Conservation (phyloP, 2,888 invertebrate species). For the Protonemura montana region DNA sequence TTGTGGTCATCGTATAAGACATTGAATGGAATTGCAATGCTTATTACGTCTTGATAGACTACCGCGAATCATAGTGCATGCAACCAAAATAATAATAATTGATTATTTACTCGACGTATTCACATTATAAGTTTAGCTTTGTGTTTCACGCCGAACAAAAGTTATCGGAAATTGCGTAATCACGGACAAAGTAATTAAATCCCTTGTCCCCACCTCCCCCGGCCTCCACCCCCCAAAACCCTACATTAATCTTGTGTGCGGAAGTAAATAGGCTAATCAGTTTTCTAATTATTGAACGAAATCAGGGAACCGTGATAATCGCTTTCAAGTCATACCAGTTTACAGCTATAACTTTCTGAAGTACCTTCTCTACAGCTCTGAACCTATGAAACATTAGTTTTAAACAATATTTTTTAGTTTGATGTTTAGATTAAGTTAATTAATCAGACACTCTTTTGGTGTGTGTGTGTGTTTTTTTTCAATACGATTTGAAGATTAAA, state of each 20-base stretch:
- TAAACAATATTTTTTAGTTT: too few relatives aligned
- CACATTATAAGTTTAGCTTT: neutral
- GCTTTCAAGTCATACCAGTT: neutral
- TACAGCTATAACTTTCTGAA: neutral
- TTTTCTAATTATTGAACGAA: neutral
- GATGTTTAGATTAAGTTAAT: too few relatives aligned
- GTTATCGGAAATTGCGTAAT: slow-evolving; percentile 12
- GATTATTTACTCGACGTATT: neutral
- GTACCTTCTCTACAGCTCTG: neutral
- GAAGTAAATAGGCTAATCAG: slow-evolving; percentile 12
- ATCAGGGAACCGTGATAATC: neutral
- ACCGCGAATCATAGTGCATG: neutral
- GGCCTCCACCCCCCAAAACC: too few relatives aligned
- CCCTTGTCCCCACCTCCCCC: neutral
- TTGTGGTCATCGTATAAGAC: neutral
- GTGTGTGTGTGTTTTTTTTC: too few relatives aligned
- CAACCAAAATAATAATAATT: neutral
- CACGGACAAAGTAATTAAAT: slow-evolving; percentile 12
- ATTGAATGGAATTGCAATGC: neutral
- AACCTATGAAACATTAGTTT: neutral
- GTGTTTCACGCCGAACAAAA: neutral
- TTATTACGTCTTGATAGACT: neutral
- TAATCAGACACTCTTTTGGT: too few relatives aligned
- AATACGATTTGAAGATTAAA: too few relatives aligned
- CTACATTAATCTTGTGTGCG: slow-evolving; percentile 7